Percentiles rank a stretch among this genome's conserved stretches.
phyloP scores from a whole-genome alignment of 2,113 vertebrate species.

The Clarias gariepinus region DNA sequence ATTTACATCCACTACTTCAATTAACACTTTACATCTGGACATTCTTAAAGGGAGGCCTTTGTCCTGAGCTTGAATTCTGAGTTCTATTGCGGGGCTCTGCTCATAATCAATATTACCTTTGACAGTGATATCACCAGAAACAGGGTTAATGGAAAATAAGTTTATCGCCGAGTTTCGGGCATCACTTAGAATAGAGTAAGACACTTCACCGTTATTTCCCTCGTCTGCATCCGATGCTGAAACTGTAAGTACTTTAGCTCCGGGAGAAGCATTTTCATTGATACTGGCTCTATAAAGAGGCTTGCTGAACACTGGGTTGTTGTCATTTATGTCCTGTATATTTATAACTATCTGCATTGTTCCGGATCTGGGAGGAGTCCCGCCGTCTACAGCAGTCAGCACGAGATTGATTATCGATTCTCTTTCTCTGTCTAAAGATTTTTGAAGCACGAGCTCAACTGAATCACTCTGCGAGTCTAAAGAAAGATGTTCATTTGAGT shows the following conservation, averaged over 20 bases:
- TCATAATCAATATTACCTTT: slow-evolving; percentile 66
- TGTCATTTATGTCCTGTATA: slow-evolving; percentile 59
- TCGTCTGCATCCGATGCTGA: slow-evolving; percentile 59
- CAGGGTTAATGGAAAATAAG: slow-evolving; percentile 66
- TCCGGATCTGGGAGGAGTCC: slow-evolving; percentile 53
- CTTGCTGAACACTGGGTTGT: no score
- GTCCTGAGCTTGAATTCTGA: slow-evolving; percentile 55
- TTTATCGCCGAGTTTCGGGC: not conserved
- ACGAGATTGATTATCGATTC: slow-evolving; percentile 50
- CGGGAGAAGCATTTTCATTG: no score
- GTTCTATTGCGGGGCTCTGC: slow-evolving; percentile 57
- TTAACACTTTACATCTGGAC: slow-evolving; percentile 68
- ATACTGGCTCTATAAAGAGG: no score
- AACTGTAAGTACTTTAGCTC: slow-evolving; percentile 26
- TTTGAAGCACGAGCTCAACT: slow-evolving; percentile 60
- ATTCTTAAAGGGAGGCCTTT: slow-evolving; percentile 38
- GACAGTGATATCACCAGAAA: slow-evolving; percentile 71
- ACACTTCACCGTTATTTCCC: slow-evolving; percentile 37
- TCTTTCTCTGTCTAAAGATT: slow-evolving; percentile 62
- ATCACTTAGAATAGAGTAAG: slow-evolving; percentile 63
- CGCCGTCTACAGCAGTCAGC: slow-evolving; percentile 61
- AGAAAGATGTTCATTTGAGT: slow-evolving; percentile 69
- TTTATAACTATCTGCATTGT: slow-evolving; percentile 48
- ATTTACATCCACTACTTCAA: slow-evolving; percentile 79
- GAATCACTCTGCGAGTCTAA: slow-evolving; percentile 58